phyloP scores from a whole-genome alignment of 2,113 vertebrate genomes.

The Montifringilla adamsi region DNA sequence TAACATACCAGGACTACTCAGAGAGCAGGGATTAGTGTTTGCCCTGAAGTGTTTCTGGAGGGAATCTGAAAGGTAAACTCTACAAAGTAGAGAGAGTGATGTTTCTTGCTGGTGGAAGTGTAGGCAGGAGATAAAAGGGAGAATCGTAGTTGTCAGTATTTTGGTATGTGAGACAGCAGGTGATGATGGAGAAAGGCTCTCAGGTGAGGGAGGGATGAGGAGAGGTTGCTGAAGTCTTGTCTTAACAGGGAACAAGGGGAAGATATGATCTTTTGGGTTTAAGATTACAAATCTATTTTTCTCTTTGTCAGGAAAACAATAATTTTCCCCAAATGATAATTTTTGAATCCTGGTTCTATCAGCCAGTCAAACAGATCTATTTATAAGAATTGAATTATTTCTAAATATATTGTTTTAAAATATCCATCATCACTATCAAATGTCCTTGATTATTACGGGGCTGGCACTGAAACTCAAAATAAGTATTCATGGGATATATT shows the following conservation, averaged over 20 bases:
- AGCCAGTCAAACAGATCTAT: not conserved
- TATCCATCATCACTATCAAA: not conserved
- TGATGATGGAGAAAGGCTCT: not conserved
- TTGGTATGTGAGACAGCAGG: not conserved
- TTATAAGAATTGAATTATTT: not conserved
- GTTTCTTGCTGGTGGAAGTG: not conserved
- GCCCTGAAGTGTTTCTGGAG: not conserved
- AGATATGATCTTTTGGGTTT: not conserved
- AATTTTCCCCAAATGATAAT: not conserved
- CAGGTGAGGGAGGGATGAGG: not conserved
- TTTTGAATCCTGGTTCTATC: not conserved
- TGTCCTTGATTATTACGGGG: not conserved
- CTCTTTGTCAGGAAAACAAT: not conserved
- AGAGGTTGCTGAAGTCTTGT: not conserved
- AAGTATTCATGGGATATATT: not conserved
- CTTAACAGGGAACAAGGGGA: not conserved
- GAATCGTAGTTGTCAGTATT: not conserved
- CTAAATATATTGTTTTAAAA: not conserved
- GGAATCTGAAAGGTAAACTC: not conserved
- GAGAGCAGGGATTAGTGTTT: not conserved
- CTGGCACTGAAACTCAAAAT: not conserved
- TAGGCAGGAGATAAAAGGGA: not conserved
- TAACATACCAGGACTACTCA: not conserved
- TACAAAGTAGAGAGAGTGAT: not conserved
- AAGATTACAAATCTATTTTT: not conserved